Base-by-base conservation (phyloP, 2,797 vertebrate species). In the Sphenopsis melanotis region DNA sequence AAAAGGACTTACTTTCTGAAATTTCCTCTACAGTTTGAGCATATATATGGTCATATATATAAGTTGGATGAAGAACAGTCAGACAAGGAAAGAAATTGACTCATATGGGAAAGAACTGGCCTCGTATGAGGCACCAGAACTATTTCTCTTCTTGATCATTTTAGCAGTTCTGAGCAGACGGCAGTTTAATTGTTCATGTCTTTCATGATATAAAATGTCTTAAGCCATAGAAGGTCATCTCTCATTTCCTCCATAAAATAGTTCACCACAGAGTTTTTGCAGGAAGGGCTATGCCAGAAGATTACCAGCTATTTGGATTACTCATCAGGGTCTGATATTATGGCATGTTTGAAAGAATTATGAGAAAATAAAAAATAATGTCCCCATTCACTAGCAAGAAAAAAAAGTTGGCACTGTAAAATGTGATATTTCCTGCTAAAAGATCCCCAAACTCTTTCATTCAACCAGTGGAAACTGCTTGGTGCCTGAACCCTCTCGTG, bases 201-300 rank as follows among this genome's bases (percentile, higher is more conserved):
- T 86, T 94, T 46, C 13, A 1, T 69, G 50, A 49, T 83, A 36
- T 81, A 81, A 92, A 94, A 69, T 81, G 39, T 69, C 47, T 61
- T 64, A 34, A 15, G 36, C 27, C 68, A 55, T 11, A 46, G 63
- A 50, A 57, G 22, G 32, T 41, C 24, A 50, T 78, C 32, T 74
- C n/a, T 71, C 14, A 56, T 88, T 91, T 93, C 69, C 49, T 88
- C 46, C 36, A 57, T 68, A 46, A 60, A 79, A 70, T 2, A 72
- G 21, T 66, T 55, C 72, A 44, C 55, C 1, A 0, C 2, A 42
- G 41, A 52, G 18, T 24, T 88, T 66, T 79, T 88, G 14, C 44
- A 88, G 56, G 13, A 56, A 47, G 0, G 1, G 32, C 10, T 69
- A 17, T 61, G 53, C 5, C 32, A 90, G 34, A 75, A 61, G 17